Evolutionary conservation across 1,140 invertebrate species (phyloP), one percentile per base, ranked within the genome.

Genomic region (Piezodorus guildinii): DNA sequence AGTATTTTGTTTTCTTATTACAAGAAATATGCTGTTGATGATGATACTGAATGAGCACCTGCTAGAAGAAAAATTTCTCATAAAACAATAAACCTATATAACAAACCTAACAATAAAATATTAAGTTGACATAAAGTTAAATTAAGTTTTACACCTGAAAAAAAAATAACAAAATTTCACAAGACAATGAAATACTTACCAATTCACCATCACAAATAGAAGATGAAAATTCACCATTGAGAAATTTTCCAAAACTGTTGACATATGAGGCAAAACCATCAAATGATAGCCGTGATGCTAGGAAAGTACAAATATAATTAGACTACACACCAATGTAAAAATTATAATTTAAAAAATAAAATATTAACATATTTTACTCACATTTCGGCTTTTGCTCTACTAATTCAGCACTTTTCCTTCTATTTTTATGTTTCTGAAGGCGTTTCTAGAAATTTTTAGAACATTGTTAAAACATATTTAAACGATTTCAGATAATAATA

Each of bases 341-440:
- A 49, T 49, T 19, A 49, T 17, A 49, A 10, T 1, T 49, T 5
- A 21, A 49, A 49, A 17, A 49, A 1, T 6, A 49, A 49, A 49
- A 49, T 23, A 56, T 2, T 27, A 25, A 25, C 19, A 16, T 23
- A 23, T 23, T 25, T 52, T 52, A 52, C 51, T 27, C 15, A 56
- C 52, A 56, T 56, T 56, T 56, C 27, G 21, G 23, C 15, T 56
- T 56, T 4, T 19, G 15, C 10, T 23, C 15, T 6, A 15, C 15
- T 5, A 56, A 10, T 56, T 56, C 52, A 23, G 52, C 52, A 56
- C 52, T 56, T 25, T 25, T 56, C 14, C 52, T 56, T 56, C 52
- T 49, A 5, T 25, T 51, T 19, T 62, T 62, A 34, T 62, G 44
- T 34, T 62, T 62, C 15, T 43, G 23, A 27, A 23, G 45, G 21